Base-by-base conservation (phyloP, 2,113 vertebrate species). In the Parotia lawesii region DNA sequence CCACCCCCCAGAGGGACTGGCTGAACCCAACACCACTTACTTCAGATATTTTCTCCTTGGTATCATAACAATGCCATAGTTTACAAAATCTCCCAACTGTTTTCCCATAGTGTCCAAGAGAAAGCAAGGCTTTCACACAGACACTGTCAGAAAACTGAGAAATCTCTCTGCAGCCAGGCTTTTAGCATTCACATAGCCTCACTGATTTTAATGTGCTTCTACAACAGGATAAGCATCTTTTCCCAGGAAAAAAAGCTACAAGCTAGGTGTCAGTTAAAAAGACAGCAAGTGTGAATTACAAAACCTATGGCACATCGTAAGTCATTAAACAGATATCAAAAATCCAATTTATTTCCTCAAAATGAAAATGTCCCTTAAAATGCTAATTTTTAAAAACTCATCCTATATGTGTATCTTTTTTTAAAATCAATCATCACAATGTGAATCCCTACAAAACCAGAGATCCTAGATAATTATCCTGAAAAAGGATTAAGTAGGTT, bases 321-420 rank as follows among this genome's bases (percentile, higher is more conserved):
- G 7, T 47, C 28, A 71, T 27, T 89, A 57, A 77, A 77, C 5
- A 56, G 44, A 20, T 38, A 75, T 2, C 22, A 85, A 87, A 89
- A 78, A 72, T 13, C 14, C 20, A 44, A 74, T 71, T 67, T 70
- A 74, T 60, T 87, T 71, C 48, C 53, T 89, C 29, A 65, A 57
- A 94, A 82, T 45, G 48, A 35, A 70, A 90, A 73, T 27, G 14
- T 47, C 22, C 15, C 23, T 81, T 74, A 86, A 48, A 81, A 81
- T 15, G 44, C 3, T 57, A 38, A 60, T 71, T 87, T 51, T 20
- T 6, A 66, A 57, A 71, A 87, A 9, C 5, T 47, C 13, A 38
- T 48, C 5, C 17, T 37, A 12, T 29, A 12, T 0, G 0, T 23
- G 15, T 18, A 16, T 11, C 4, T 22, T 58, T 47, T 35, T 48